Evolutionary conservation across 1,140 invertebrate genomes (phyloP).

Genomic region (Steinernema khuongi): DNA sequence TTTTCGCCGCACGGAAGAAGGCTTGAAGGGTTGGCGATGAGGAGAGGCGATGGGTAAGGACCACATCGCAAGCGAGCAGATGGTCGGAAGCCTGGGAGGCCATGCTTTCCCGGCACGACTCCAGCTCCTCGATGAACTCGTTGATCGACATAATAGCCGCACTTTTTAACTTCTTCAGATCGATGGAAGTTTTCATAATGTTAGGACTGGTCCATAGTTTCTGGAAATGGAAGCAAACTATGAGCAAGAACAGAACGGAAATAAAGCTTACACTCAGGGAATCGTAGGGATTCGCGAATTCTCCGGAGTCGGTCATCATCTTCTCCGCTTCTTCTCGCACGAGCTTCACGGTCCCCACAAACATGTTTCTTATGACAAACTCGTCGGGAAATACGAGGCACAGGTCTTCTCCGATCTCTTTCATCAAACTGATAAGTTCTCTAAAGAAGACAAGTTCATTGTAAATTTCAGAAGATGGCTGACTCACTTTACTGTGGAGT

Average conservation of each 20-base stretch:
- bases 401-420: constrained; percentile 16
- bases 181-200: not conserved
- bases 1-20: constrained; percentile 11
- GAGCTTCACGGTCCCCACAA: constrained; percentile 28
- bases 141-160: constrained; percentile 24
- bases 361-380: constrained; percentile 30
- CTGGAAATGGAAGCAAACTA: constrained; percentile 9
- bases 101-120: constrained; percentile 23
- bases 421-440: constrained; percentile 19
- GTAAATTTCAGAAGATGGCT: not conserved
- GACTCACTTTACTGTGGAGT: not conserved
- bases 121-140: constrained; percentile 26
- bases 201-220: constrained; percentile 32
- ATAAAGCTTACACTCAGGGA: constrained; percentile 25
- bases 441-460: constrained; percentile 28
- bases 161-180: constrained; percentile 28
- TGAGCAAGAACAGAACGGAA: not conserved
- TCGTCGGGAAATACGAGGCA: constrained; percentile 20
- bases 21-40: constrained; percentile 26
- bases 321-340: constrained; percentile 35
- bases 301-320: constrained; percentile 24
- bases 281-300: constrained; percentile 25
- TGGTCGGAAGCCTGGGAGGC: constrained; percentile 25
- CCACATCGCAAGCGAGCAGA: constrained; percentile 29
- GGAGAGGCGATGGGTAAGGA: constrained; percentile 30